Base-by-base conservation (phyloP, 1,140 invertebrate species). In the Zaprionus capensis region DNA sequence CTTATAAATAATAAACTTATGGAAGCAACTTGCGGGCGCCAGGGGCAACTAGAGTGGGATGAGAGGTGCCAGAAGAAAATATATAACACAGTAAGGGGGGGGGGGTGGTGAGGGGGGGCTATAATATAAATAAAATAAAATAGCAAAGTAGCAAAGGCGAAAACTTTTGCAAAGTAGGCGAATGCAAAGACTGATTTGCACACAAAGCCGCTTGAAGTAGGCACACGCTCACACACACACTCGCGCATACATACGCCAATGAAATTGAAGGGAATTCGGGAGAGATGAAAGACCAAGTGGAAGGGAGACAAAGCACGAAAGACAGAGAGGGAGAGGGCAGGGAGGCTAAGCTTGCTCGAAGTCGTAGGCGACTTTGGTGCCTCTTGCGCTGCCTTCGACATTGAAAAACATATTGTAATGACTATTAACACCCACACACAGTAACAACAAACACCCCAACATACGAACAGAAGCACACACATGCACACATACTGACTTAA, bases 1-100 rank as follows among this genome's bases (percentile, higher is more conserved):
- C 59, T 84, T 84, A 81, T 84, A 85, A 84, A 81, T 85, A 84
- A 84, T 84, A 85, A 85, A 84, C 82, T 81, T 81, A 81, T 83
- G 75, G 80, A 71, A 72, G 71, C 80, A 74, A 55, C 61, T 75
- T 51, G 68, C 44, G 73, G 56, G 26, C 51, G 63, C n/a, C n/a
- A 12, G 20, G 41, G 41, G 41, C 2, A 44, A 17, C n/a, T 5
- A 44, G n/a, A 17, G n/a, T 6, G n/a, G n/a, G 7, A 3, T 17
- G 14, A 41, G 17, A 49, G n/a, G 44, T 4, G 20, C 46, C 15
- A 5, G 7, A 2, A 17, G 34, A 38, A 11, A 7, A n/a, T 34
- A 11, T 9, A 11, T 6, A 5, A 4, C 4, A 26, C 4, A 26
- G 6, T n/a, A n/a, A n/a, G 15, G 2, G 5, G 38, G 4, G 12